Conservation (phyloP, 2,888 invertebrate species). For the Ecdyonurus torrentis region DNA sequence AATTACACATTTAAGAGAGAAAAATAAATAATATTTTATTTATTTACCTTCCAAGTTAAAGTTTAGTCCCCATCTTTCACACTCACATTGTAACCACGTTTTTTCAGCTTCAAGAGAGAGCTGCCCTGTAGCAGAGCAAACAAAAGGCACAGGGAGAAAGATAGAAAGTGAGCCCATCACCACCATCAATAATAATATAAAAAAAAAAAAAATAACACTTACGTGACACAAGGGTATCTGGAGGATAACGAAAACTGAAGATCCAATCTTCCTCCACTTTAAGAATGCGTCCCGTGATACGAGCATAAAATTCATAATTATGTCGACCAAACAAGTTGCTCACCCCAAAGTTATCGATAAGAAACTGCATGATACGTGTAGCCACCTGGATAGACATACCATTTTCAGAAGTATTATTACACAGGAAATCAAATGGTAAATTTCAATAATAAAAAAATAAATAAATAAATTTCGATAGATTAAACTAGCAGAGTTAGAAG, state of each 20-base stretch:
- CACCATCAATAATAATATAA: background rate
- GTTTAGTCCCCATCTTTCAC: conserved; percentile 73
- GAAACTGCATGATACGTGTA: conserved; percentile 87
- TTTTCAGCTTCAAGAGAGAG: conserved; percentile 75
- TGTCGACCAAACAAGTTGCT: conserved; percentile 87
- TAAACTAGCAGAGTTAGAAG: too few species aligned
- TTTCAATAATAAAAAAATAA: too few species aligned
- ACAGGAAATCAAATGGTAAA: too few species aligned
- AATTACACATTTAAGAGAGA: background rate
- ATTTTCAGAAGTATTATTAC: background rate
- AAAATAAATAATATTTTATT: background rate
- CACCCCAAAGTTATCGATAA: conserved; percentile 94
- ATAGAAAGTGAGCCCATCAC: conserved; percentile 5
- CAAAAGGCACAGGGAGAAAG: conserved; percentile 1
- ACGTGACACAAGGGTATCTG: conserved; percentile 38
- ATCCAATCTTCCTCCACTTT: conserved; percentile 93
- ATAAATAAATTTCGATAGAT: too few species aligned
- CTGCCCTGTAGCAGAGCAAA: conserved; percentile 42
- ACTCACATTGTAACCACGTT: conserved; percentile 79
- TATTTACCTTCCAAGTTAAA: conserved; percentile 62
- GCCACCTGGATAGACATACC: conserved; percentile 47
- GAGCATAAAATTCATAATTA: conserved; percentile 89
- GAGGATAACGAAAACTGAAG: conserved; percentile 82
- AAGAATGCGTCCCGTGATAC: conserved; percentile 81
- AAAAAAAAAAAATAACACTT: conserved; percentile 24